Percentiles rank a stretch among this genome's conserved stretches.
These are phyloP conservation scores for Automeris io DNA, from an alignment of 2,888 invertebrate species.

Conservation along the genomic window DNA sequence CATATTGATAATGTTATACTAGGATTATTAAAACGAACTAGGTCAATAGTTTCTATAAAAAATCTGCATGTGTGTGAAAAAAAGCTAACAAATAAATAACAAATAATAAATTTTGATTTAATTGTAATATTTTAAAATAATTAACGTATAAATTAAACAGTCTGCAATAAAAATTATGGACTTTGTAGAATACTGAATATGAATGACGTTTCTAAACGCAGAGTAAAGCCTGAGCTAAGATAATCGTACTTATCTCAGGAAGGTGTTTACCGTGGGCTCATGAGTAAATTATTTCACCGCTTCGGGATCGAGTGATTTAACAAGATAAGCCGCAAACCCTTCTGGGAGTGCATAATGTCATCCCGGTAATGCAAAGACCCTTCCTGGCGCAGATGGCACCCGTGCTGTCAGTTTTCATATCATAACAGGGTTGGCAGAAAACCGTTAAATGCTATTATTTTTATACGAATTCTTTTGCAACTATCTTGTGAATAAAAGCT, in stretches of 20 bases:
- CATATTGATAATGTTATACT: too few species aligned
- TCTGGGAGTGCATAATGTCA: conserved; percentile 72
- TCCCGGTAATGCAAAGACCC: conserved; percentile 71
- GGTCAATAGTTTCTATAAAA: too few species aligned
- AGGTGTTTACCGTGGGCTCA: conserved; percentile 43
- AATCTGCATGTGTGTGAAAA: too few species aligned
- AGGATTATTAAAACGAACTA: too few species aligned
- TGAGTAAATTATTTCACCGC: conserved; percentile 52
- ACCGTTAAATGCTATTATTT: background rate
- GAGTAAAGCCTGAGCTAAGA: conserved; percentile 16
- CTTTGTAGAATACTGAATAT: too few species aligned
- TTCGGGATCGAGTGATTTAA: conserved; percentile 50
- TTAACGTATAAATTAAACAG: too few species aligned
- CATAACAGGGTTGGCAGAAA: conserved; percentile 37
- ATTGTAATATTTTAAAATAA: too few species aligned
- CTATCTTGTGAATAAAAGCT: too few species aligned
- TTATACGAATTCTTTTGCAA: too few species aligned
- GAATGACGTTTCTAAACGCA: background rate
- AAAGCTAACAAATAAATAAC: too few species aligned
- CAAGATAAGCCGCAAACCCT: conserved; percentile 68
- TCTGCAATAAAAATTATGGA: too few species aligned
- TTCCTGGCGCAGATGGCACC: conserved; percentile 69
- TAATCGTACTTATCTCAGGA: conserved; percentile 40
- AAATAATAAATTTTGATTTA: too few species aligned
- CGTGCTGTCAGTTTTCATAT: conserved; percentile 63